A percentile compares a stretch with the other conserved stretches of the same genome.
Conservation (phyloP, 2,797 vertebrate genomes). For the Propithecus perrieri region DNA sequence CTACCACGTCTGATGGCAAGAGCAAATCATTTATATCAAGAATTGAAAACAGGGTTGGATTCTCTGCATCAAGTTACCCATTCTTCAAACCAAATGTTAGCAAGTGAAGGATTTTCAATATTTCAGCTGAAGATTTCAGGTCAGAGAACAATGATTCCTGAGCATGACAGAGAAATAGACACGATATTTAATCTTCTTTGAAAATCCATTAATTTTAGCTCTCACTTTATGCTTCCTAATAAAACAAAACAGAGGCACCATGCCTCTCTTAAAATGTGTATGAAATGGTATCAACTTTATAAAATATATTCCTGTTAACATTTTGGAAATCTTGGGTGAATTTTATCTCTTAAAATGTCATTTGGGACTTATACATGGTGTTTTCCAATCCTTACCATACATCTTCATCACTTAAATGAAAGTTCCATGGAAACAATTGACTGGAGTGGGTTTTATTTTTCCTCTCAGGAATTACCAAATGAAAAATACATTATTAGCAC, state of each 20-base stretch:
- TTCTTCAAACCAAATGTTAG: constrained; percentile 61
- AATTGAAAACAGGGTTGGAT: constrained; percentile 74
- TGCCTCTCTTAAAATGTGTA: neutral
- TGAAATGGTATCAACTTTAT: neutral
- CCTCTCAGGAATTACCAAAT: constrained; percentile 11
- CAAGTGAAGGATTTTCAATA: constrained; percentile 67
- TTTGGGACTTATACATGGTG: neutral
- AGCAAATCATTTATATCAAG: constrained; percentile 74
- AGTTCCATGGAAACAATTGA: neutral
- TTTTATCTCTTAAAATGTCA: constrained; percentile 32
- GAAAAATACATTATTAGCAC: constrained; percentile 27
- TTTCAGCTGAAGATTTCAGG: constrained; percentile 43
- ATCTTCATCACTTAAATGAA: constrained; percentile 27
- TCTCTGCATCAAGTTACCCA: constrained; percentile 65
- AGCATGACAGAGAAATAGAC: constrained; percentile 28
- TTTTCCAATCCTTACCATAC: neutral
- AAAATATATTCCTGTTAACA: neutral
- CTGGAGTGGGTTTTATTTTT: neutral
- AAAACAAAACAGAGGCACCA: neutral
- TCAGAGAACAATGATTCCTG: constrained; percentile 62
- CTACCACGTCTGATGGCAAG: constrained; percentile 19
- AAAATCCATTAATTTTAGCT: constrained; percentile 64
- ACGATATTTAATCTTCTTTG: constrained; percentile 70
- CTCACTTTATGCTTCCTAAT: constrained; percentile 17
- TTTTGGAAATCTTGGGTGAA: constrained; percentile 16